Evolutionary conservation across 2,113 vertebrate genomes (phyloP).

Genomic region (Panthera tigris): DNA sequence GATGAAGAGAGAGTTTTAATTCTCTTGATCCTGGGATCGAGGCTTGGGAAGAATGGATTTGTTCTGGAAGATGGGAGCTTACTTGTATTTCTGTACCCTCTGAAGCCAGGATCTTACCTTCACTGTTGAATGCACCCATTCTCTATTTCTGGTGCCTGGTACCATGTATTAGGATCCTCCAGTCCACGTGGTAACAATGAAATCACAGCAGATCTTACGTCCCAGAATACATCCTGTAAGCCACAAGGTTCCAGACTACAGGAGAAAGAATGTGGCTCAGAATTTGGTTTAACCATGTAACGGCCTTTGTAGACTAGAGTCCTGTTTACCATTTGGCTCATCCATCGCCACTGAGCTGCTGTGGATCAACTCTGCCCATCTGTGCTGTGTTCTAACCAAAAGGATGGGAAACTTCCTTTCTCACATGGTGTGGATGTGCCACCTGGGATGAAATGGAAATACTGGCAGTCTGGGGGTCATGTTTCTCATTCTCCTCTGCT

Average conservation of each 20-base stretch:
- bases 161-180: not conserved
- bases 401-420: not conserved
- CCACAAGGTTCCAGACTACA: not conserved
- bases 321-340: not conserved
- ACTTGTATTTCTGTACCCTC: not conserved
- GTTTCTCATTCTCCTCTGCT: not conserved
- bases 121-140: not conserved
- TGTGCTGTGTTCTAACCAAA: not conserved
- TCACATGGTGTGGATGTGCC: too few relatives aligned
- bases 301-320: not conserved
- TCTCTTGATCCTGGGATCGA: not conserved
- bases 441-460: not conserved
- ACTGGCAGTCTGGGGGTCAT: rapidly evolving
- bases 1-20: not conserved
- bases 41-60: not conserved
- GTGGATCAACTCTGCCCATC: not conserved
- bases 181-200: not conserved
- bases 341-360: not conserved
- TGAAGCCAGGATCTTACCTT: not conserved
- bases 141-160: not conserved
- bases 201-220: not conserved
- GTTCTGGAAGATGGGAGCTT: not conserved
- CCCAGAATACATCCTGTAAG: not conserved
- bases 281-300: not conserved
- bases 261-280: not conserved